phyloP scores from a whole-genome alignment of 1,140 invertebrate species.

The Ceratina japonica region DNA sequence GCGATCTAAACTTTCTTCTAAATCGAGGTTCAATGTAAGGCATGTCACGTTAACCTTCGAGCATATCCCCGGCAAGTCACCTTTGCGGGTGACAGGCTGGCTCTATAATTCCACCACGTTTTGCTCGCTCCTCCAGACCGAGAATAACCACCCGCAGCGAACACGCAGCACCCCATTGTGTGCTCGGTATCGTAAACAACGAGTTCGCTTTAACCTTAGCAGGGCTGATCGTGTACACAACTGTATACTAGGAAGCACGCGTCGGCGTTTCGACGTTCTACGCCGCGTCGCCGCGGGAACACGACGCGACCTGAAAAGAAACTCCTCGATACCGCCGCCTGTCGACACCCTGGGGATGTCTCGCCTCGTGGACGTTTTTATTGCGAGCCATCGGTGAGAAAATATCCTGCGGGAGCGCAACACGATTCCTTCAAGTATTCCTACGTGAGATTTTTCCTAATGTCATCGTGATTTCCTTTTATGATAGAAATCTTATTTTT shows the following conservation, averaged over 20 bases:
- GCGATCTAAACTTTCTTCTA: background rate
- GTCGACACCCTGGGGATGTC: background rate
- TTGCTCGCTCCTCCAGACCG: background rate
- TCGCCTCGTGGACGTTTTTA: constrained; percentile 26
- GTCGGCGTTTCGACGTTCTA: too few relatives aligned
- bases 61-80: background rate
- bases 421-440: background rate
- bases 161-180: constrained; percentile 17
- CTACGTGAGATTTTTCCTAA: too few relatives aligned
- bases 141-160: constrained; percentile 35
- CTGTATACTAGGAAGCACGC: too few relatives aligned
- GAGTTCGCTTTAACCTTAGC: constrained; percentile 10
- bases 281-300: background rate
- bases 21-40: constrained; percentile 26
- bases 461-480: too few relatives aligned
- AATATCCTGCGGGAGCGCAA: background rate
- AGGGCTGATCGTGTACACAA: too few relatives aligned
- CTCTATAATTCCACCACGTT: constrained; percentile 20
- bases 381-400: constrained; percentile 9
- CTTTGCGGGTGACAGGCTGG: constrained; percentile 1
- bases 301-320: background rate
- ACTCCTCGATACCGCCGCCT: background rate
- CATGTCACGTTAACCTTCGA: background rate
- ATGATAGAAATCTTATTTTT: too few relatives aligned
- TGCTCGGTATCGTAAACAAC: constrained; percentile 30